Conservation (phyloP, 2,113 vertebrate species). For the Lethenteron reissneri region DNA sequence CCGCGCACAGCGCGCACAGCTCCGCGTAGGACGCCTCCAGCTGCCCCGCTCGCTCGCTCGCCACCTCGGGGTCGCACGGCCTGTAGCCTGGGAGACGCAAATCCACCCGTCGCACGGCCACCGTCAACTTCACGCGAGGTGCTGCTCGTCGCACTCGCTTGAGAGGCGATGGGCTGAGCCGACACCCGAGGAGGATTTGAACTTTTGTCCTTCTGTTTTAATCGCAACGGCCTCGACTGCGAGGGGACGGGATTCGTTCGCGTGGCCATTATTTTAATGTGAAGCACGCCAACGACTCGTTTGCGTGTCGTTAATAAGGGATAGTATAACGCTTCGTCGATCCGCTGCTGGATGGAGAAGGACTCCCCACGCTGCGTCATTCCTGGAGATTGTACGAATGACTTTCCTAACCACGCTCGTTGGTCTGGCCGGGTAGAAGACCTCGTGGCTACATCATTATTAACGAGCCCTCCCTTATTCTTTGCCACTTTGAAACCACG, state of each 20-base stretch:
- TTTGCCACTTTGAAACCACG: too few species aligned
- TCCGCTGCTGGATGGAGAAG: too few species aligned
- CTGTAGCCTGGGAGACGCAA: conserved; percentile 33
- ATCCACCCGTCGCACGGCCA: not conserved
- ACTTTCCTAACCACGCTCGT: too few species aligned
- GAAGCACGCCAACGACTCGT: too few species aligned
- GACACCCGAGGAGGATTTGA: not conserved
- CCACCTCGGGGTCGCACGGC: conserved; percentile 53
- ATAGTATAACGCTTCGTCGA: too few species aligned
- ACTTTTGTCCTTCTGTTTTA: not conserved
- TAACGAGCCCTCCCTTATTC: too few species aligned
- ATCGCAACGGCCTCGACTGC: not conserved
- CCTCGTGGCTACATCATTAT: too few species aligned
- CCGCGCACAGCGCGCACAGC: conserved; percentile 31
- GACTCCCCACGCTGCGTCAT: too few species aligned
- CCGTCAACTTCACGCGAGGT: not conserved
- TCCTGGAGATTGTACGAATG: too few species aligned
- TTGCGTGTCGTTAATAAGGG: too few species aligned
- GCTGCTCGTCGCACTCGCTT: too few species aligned
- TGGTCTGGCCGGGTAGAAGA: too few species aligned
- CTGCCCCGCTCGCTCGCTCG: conserved; percentile 35
- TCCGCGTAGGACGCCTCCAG: conserved; percentile 44
- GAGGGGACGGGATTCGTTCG: not conserved
- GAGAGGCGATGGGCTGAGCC: not conserved
- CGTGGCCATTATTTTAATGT: not conserved